Evolutionary conservation across 1,140 invertebrate species (phyloP), one percentile per base, ranked within the genome.

Genomic region (Drosophila serrata): DNA sequence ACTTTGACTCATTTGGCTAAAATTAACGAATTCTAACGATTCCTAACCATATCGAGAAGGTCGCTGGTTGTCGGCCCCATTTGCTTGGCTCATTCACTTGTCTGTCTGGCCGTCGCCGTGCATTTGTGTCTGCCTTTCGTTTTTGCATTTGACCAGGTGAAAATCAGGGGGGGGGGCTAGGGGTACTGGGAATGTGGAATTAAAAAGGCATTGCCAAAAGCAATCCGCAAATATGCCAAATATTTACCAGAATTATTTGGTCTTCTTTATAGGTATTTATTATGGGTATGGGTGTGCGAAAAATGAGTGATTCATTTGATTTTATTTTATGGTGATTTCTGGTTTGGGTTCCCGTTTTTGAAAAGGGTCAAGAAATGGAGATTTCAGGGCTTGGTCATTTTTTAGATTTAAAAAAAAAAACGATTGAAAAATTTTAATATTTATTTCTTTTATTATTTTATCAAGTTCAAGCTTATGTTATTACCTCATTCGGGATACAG

Each of bases 1-100:
- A 85, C 78, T 81, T 82, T 87, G 78, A 85, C 78, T 81, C 82
- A 90, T 79, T 90, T 90, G 81, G 81, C 85, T 79, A 85, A 79
- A 90, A 75, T 90, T 61, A 75, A 78, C 72, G 67, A 85, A 73
- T 85, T 55, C 67, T 90, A 78, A 81, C 72, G 67, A 85, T 73
- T 85, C 55, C 72, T 90, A 78, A 81, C 85, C 85, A 90, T 90
- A 90, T 90, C 58, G 85, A 85, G 85, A 90, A 90, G 81, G 85
- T 79, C 81, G 74, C 73, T 64, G 70, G 57, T 68, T 74, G 81
- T 56, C 81, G 77, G 62, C 77, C 59, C 75, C 84, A 87, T 87
- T 80, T 87, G 84, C 55, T 88, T 73, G 57, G 76, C 72, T 77
- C 84, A 87, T 77, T 88, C 84, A 88, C 68, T 70, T 72, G 68